Evolutionary conservation across 2,797 vertebrate species (phyloP).

Genomic region (Melanotaenia boesemani): DNA sequence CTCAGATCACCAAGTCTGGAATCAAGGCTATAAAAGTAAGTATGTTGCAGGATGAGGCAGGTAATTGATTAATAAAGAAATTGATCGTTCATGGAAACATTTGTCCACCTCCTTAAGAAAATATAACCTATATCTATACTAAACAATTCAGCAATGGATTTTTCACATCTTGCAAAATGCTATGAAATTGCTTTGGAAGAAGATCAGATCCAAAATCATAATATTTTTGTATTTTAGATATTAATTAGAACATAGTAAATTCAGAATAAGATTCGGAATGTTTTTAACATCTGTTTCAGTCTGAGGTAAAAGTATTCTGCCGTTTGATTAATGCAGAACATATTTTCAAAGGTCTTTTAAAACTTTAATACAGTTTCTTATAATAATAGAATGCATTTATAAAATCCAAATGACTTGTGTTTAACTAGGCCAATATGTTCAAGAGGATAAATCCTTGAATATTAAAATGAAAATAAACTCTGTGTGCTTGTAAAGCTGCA

Average conservation of each 20-base stretch:
- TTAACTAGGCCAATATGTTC: neutral
- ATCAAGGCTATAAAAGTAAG: conserved; percentile 99
- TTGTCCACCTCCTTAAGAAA: neutral
- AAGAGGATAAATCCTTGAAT: neutral
- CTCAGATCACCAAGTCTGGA: conserved; percentile 98
- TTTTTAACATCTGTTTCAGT: neutral
- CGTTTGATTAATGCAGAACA: no score
- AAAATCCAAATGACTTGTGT: neutral
- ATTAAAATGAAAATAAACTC: neutral
- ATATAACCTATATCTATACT: neutral
- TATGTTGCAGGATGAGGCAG: conserved; percentile 67
- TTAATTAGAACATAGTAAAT: no score
- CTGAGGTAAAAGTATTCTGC: neutral
- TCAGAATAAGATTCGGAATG: neutral
- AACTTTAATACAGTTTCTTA: neutral
- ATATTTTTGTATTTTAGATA: no score
- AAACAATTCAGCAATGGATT: neutral
- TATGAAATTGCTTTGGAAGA: neutral
- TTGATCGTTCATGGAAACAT: neutral
- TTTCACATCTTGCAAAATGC: neutral
- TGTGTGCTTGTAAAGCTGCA: neutral
- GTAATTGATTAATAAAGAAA: conserved; percentile 36
- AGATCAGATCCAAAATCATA: neutral
- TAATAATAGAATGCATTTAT: neutral
- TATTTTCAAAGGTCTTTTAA: no score